Base-by-base conservation (phyloP, 2,113 vertebrate genomes). In the Coracopsis vasa region DNA sequence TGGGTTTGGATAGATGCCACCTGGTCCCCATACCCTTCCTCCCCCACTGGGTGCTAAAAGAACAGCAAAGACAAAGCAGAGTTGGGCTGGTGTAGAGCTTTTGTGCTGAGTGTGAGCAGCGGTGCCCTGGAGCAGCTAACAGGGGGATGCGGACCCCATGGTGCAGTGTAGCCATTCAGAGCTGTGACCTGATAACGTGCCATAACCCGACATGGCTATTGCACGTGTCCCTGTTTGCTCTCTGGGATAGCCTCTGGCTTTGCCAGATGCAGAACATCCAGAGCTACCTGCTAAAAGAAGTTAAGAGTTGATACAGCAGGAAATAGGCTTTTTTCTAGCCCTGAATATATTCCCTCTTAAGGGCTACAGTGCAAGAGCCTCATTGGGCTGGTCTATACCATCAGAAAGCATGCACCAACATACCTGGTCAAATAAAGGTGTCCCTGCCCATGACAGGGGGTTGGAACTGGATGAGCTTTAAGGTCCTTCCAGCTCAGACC, bases 1-100 rank as follows among this genome's bases (percentile, higher is more conserved):
- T 13, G 33, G 35, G 86, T 87, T 92, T 96, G 97, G 97, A 97
- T 70, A 67, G 84, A 67, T 85, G 92, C 94, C 97, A 97, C 41
- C 81, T 95, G 90, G 61, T 92, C 15, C 60, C 47, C 27, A 2
- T 3, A 27, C 51, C 56, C 73, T 64, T 79, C 41, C 83, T 93
- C 58, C 81, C 53, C 35, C 62, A 9, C 60, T 2, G 72, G 73
- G 86, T 86, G 82, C 70, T 61, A 89, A 56, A 89, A 88, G 56
- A 6, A 10, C 29, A 66, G 41, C 48, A 18, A 33, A 88, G 78
- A 16, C 14, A 12, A 29, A 92, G 47, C 0, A 0, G 51, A 47
- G 33, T 28, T 47, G 70, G 51, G 23, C 51, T 33, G 47, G 50
- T 73, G 73, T 7, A 18, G 71, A 48, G 58, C 56, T 88, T 70